Evolutionary conservation across 1,140 invertebrate species (phyloP), one percentile per base, ranked within the genome.

Genomic region (Anastatus disparis): DNA sequence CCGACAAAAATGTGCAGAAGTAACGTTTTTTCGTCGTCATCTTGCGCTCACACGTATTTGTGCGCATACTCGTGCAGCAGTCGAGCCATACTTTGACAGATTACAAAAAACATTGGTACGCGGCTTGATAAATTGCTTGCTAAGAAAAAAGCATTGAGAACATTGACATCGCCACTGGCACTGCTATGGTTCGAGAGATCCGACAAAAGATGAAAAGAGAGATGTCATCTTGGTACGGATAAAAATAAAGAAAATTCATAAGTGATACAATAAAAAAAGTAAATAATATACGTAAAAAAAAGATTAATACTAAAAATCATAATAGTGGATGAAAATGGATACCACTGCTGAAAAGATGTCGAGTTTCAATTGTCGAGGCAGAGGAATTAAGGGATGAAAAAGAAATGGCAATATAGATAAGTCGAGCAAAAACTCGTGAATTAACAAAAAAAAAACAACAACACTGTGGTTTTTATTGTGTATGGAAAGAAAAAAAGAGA

Each of bases 341-440:
- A n/a, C n/a, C n/a, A n/a, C n/a, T n/a, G n/a, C n/a, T n/a, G 35
- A 53, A 53, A 53, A 27, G 31, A 53, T 40, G n/a, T n/a, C n/a
- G n/a, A n/a, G n/a, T n/a, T n/a, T n/a, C n/a, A n/a, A n/a, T n/a
- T n/a, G n/a, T n/a, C n/a, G n/a, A n/a, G n/a, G n/a, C n/a, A n/a
- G n/a, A n/a, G 48, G 55, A 70, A 70, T 70, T 70, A 55, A 53
- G 50, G 67, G 6, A 12, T 12, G 22, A 59, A 24, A 53, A 70
- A 70, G 59, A n/a, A 55, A 29, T n/a, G 20, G 46, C 42, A 59
- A 52, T 69, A 52, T 7, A 52, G 66, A 70, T 55, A 59, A 70
- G 35, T 17, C 29, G 9, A 27, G 20, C 8, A 44, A 62, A 58
- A 71, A 64, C 15, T 8, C 22, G 2, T 10, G 38, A 64, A 64